A percentile compares a stretch with the other conserved stretches of the same genome.
These are phyloP conservation scores for Diaphora mendica DNA, from an alignment of 2,888 invertebrate species.

Conservation along the genomic window DNA sequence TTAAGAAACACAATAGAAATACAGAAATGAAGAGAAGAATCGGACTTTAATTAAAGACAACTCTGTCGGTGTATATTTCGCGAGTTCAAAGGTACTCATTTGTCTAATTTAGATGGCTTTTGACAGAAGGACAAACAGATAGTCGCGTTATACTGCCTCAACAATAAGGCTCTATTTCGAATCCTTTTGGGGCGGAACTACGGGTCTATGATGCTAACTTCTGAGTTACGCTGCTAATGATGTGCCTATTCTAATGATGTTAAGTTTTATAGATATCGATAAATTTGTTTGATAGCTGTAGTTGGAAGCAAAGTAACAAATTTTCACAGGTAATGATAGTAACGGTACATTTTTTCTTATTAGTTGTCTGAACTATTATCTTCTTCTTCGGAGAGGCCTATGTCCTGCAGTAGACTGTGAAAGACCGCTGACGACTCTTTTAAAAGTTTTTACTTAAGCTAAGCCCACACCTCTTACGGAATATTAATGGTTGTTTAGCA, in stretches of 20 bases:
- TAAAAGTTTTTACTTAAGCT: background rate
- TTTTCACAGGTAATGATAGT: background rate
- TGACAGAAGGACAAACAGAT: conserved; percentile 14
- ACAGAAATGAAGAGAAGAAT: background rate
- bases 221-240: conserved; percentile 13
- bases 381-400: too few species aligned
- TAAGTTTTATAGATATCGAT: conserved; percentile 3
- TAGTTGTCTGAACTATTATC: too few species aligned
- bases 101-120: conserved; percentile 6
- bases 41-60: background rate
- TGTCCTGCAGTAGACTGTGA: too few species aligned
- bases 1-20: too few species aligned
- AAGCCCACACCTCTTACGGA: background rate
- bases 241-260: conserved; percentile 3
- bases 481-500: background rate
- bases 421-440: too few species aligned
- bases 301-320: background rate
- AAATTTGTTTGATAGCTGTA: background rate
- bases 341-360: background rate
- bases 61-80: background rate
- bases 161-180: conserved; percentile 9
- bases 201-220: conserved; percentile 4
- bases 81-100: conserved; percentile 8
- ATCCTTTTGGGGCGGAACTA: conserved; percentile 12
- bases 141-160: conserved; percentile 1